Conservation (phyloP, 2,797 vertebrate genomes). For the Arvicola amphibius region DNA sequence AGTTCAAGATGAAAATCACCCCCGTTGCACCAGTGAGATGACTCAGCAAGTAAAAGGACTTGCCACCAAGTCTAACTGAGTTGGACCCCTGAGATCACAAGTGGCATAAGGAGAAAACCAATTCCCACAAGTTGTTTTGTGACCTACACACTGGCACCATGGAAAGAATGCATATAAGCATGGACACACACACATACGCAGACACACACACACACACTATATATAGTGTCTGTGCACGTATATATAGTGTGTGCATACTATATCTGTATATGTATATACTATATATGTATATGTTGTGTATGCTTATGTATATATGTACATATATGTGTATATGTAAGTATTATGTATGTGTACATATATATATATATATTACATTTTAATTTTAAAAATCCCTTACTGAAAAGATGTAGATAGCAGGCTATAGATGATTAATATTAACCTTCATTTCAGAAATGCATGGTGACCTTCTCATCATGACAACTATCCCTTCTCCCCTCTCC, state of each 20-base stretch:
- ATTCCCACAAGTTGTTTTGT: background rate
- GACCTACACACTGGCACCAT: background rate
- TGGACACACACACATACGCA: background rate
- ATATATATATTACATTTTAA: background rate
- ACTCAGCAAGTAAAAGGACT: background rate
- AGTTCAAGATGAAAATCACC: background rate
- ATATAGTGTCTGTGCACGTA: accelerated
- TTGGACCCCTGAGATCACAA: background rate
- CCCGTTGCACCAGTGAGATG: background rate
- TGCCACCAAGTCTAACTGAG: background rate
- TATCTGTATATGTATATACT: no score
- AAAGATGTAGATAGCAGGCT: conserved; percentile 22
- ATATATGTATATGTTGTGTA: no score
- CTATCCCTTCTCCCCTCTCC: background rate
- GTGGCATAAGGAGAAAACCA: background rate
- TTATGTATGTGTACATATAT: no score
- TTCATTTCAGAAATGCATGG: conserved; percentile 9
- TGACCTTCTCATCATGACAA: background rate
- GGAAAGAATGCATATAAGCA: background rate
- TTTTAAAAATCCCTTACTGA: background rate
- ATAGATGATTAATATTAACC: background rate
- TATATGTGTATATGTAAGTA: no score
- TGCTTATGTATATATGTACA: no score
- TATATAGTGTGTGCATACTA: no score
- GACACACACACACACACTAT: no score